A percentile compares a stretch with the other conserved stretches of the same genome.
phyloP scores from a whole-genome alignment of 2,888 invertebrate genomes.

The Zelleria hepariella region DNA sequence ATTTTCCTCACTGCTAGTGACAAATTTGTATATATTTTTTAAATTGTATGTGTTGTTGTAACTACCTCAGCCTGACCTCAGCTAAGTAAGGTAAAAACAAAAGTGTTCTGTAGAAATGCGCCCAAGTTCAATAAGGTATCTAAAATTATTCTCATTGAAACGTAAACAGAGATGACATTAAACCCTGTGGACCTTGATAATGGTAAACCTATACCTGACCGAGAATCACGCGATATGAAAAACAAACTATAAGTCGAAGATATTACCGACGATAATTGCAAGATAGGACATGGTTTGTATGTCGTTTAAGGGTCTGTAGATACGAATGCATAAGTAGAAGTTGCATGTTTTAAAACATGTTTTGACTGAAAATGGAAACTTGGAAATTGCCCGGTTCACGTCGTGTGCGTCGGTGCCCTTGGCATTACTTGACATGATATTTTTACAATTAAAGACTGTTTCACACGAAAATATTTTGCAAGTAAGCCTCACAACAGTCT shows the following conservation, averaged over 20 bases:
- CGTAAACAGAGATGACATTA: constrained; percentile 64
- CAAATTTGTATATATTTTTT: no score
- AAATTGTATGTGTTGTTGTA: no score
- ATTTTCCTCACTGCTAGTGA: no score
- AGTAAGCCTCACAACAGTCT: no score
- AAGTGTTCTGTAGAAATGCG: neutral
- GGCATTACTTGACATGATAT: constrained; percentile 42
- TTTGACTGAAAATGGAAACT: constrained; percentile 70
- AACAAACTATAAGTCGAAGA: neutral
- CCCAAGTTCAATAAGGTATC: neutral
- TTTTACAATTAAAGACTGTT: neutral
- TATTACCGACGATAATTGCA: neutral
- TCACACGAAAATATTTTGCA: no score
- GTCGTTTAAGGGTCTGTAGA: neutral
- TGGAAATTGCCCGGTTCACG: constrained; percentile 44
- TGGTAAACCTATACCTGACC: constrained; percentile 30
- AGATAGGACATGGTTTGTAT: neutral
- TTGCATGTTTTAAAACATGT: constrained; percentile 43
- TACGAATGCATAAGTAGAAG: constrained; percentile 26
- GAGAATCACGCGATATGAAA: neutral
- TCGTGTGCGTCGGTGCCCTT: constrained; percentile 35
- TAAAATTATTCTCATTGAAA: constrained; percentile 21
- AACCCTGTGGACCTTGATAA: constrained; percentile 62
- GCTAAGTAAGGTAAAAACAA: neutral
- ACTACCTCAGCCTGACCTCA: neutral